Evolutionary conservation across 1,140 invertebrate species (phyloP), one percentile per base, ranked within the genome.

Genomic region (Macrobrachium nipponense): DNA sequence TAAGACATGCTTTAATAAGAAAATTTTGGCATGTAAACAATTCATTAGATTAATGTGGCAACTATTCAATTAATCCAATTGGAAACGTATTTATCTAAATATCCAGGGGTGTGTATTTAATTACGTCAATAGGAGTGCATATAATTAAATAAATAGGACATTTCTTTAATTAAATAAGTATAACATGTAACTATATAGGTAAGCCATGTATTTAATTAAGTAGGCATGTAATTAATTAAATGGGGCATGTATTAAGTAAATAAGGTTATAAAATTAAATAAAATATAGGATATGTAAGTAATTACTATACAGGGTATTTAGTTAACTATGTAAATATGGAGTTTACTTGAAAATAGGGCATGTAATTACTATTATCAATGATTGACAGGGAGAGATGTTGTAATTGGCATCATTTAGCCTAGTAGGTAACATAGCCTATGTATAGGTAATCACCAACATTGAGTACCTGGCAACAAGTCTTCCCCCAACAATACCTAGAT

Each of bases 201-300:
- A n/a, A n/a, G n/a, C n/a, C n/a, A 5, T 72, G 68, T 72, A 20
- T 72, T n/a, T 72, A 72, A 23, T 14, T 72, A 72, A 23, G 68
- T 72, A 72, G 4, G 20, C 8, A 3, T 77, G 23, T 77, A 77
- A 4, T 18, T 77, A 77, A 51, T 18, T 77, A 59, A 51, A 4
- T 44, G 58, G 20, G 20, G 2, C 68, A 17, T 72, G 68, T 20
- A 72, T 23, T 36, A 72, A 59, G 10, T 15, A n/a, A 60, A 66
- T 11, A 23, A 83, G 60, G 43, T 18, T 18, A 44, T 51, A 77
- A 76, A 76, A 60, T 51, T 83, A 44, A 61, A 72, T 44, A 76
- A 76, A n/a, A n/a, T n/a, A 72, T 83, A 83, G 0, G 77, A 72
- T 20, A 73, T 83, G 18, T 83, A 73, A 43, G 36, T 72, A 70